Evolutionary conservation across 2,888 invertebrate genomes (phyloP), one percentile per base, ranked within the genome.

Genomic region (Hyposoter dolosus): DNA sequence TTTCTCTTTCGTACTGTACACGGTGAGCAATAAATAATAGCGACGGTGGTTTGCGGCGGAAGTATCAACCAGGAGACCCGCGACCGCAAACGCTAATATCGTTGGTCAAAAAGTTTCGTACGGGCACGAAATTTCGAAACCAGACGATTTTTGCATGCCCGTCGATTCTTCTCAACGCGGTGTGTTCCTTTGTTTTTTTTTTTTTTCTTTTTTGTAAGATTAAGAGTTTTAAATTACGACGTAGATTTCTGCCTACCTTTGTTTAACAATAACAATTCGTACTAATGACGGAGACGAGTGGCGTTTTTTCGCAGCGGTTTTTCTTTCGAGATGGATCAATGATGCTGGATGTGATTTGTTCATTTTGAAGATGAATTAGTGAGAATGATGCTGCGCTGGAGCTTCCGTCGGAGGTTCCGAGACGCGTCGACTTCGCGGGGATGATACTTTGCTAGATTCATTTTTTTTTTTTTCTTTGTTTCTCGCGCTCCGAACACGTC

Each of bases 191-290:
- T n/a, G n/a, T n/a, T n/a, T n/a, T n/a, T n/a, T n/a, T n/a, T 23
- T 72, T 78, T 60, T 65, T 15, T 53, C 50, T 56, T 56, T 43
- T 1, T 12, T 74, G 12, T 65, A 43, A 9, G 19, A 17, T 66
- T 50, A 50, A 69, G 82, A 40, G 68, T 63, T 28, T 74, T 83
- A 74, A 83, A 86, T 86, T 83, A 83, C 77, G 43, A 80, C 76
- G 81, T 74, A 74, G 47, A 80, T 82, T 82, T 84, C n/a, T n/a
- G 78, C 75, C 84, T 86, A 86, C 79, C 87, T 90, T 93, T 85
- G 92, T 90, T 90, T 89, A 91, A 92, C 90, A 91, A 92, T 90
- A 93, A 93, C 90, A 92, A 91, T 92, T 93, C 88, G 68, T 89
- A 92, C 93, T 93, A 93, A 90, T 88, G 88, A 88, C 72, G 80